These are phyloP conservation scores for Ailurus styani DNA, from an alignment of 2,113 vertebrate species.

Conservation along the genomic window DNA sequence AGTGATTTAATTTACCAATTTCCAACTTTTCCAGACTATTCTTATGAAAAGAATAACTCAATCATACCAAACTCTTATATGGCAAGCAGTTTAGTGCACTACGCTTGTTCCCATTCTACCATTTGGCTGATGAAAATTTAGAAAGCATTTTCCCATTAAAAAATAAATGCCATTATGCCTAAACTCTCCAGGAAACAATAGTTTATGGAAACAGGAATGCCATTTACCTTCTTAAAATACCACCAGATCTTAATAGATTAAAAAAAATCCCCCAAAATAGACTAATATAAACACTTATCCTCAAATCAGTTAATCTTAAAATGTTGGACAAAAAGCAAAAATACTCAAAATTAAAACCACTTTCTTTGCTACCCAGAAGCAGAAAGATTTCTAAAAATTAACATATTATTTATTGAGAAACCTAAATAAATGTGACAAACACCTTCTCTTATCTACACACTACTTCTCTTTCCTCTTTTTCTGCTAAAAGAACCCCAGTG, in stretches of 20 bases:
- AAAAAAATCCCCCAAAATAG: background rate
- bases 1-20: background rate
- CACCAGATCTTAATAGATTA: background rate
- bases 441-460: background rate
- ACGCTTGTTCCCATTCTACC: background rate
- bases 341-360: background rate
- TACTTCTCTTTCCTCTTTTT: background rate
- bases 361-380: background rate
- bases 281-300: background rate
- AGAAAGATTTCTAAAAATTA: background rate
- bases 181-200: background rate
- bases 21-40: background rate
- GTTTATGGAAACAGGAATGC: background rate
- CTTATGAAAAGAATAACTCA: background rate
- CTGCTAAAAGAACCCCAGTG: background rate
- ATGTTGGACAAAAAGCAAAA: background rate
- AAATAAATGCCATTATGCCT: background rate
- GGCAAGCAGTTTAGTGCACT: background rate
- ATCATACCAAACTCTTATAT: background rate
- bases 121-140: background rate
- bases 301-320: background rate
- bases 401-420: background rate
- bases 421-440: background rate
- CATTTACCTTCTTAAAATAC: constrained; percentile 22
- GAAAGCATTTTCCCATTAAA: background rate